Evolutionary conservation across 2,113 vertebrate species (phyloP), one percentile per base, ranked within the genome.

Genomic region (Microtus montanus): DNA sequence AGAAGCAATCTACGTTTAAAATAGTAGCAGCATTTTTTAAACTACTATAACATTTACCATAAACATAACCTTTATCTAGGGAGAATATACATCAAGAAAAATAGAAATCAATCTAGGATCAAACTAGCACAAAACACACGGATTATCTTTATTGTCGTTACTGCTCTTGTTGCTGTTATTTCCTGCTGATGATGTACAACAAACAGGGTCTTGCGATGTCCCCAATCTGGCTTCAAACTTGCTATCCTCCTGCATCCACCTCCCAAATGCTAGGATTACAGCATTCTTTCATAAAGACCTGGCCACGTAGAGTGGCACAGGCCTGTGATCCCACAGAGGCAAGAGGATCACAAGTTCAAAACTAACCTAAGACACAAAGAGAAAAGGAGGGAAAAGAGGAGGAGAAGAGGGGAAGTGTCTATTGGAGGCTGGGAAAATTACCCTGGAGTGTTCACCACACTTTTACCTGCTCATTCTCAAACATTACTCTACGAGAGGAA

Each of bases 401-500:
- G 7, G 52, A 30, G 2, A 17, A 12, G 58, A 41, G 35, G 5
- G 24, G 35, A 61, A 41, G 52, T 11, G 33, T 3, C 63, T 33
- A 35, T 35, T 0, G 2, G 61, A 2, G 7, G 33, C 6, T 11
- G 49, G 35, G 74, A 19, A 0, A 73, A 35, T 13, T 22, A n/a
- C 41, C 41, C 38, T 5, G 3, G 8, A 3, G 2, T 15, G 44
- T 24, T 4, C 9, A 1, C 15, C 90, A 66, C 11, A 33, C 9
- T 47, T 87, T 92, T 97, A 99, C 99, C 99, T 99, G 99, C 96
- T 99, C 99, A 93, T 99, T 99, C 97, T 99, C 99, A 98, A 99
- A 99, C 99, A 99, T 99, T 44, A 99, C 99, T 96, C 99, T 98
- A 24, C 99, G 99, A 73, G 99, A 99, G 30, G 99, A 99, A 98